Conservation (phyloP, 2,888 invertebrate genomes). For the Phengaris alcon region DNA sequence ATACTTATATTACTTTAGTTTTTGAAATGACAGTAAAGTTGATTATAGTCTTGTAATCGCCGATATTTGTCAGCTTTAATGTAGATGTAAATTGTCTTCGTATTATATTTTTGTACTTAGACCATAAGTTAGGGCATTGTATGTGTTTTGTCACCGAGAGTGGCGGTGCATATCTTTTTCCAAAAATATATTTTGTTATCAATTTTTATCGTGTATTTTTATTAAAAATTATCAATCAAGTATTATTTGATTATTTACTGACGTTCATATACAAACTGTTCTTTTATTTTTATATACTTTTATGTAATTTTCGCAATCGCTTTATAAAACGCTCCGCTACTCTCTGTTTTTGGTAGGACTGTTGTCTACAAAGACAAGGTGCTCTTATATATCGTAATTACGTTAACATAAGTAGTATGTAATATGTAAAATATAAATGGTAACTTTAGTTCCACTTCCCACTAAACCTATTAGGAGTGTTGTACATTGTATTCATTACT, state of each 20-base stretch:
- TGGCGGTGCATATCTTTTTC: not conserved
- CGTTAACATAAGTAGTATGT: not conserved
- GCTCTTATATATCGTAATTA: constrained; percentile 23
- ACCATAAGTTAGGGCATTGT: constrained; percentile 43
- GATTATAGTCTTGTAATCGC: constrained; percentile 40
- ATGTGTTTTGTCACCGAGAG: not conserved
- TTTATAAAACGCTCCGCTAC: constrained; percentile 22
- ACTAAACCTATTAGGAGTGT: not conserved
- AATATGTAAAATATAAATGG: constrained; percentile 1
- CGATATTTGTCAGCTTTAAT: constrained; percentile 67
- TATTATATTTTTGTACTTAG: constrained; percentile 69
- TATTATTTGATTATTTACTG: constrained; percentile 4
- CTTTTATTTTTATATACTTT: not conserved
- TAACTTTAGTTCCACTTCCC: constrained; percentile 1
- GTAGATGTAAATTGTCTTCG: constrained; percentile 58
- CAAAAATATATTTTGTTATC: constrained; percentile 13
- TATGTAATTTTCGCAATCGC: not conserved
- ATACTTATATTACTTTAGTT: not conserved
- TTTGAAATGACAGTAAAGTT: constrained; percentile 31
- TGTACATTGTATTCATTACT: constrained; percentile 24
- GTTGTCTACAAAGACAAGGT: constrained; percentile 11
- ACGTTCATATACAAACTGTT: not conserved
- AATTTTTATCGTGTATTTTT: constrained; percentile 1
- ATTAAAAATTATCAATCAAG: not conserved
- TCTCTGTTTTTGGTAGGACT: not conserved